phyloP scores from a whole-genome alignment of 37 sponge, comb jelly and placozoan genomes.

The Spongilla lacustris region DNA sequence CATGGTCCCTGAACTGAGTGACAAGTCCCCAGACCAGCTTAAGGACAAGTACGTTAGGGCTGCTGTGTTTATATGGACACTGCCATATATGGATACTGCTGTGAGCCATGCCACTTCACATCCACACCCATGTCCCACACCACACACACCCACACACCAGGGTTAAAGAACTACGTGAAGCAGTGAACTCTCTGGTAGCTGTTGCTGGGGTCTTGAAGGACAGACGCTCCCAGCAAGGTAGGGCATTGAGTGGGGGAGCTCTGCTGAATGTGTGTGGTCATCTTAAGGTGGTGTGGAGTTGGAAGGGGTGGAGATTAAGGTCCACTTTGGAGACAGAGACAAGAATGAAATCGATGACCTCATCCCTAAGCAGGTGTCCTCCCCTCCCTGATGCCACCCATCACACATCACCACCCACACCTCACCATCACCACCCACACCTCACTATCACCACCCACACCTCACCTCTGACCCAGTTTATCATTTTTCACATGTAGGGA shows the following conservation, averaged over 20 bases:
- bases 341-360: constrained; percentile 55
- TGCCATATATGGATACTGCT: too few relatives aligned
- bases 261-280: background rate
- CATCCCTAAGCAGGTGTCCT: constrained; percentile 67
- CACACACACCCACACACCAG: constrained; percentile 7
- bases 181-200: constrained; percentile 28
- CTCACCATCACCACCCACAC: too few relatives aligned
- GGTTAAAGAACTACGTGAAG: constrained; percentile 38
- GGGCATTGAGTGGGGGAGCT: background rate
- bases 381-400: too few relatives aligned
- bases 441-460: background rate
- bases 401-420: too few relatives aligned
- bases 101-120: too few relatives aligned
- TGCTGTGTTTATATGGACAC: background rate
- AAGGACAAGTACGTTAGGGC: background rate
- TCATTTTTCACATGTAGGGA: constrained; percentile 17
- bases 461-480: background rate
- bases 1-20: constrained; percentile 49
- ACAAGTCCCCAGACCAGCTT: constrained; percentile 1
- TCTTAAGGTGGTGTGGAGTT: constrained; percentile 68
- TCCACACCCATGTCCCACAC: background rate
- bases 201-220: constrained; percentile 51
- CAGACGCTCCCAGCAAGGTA: constrained; percentile 24
- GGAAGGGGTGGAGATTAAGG: constrained; percentile 71
- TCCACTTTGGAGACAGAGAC: constrained; percentile 40